phyloP scores from a whole-genome alignment of 2,888 invertebrate genomes.

The Cancer borealis region DNA sequence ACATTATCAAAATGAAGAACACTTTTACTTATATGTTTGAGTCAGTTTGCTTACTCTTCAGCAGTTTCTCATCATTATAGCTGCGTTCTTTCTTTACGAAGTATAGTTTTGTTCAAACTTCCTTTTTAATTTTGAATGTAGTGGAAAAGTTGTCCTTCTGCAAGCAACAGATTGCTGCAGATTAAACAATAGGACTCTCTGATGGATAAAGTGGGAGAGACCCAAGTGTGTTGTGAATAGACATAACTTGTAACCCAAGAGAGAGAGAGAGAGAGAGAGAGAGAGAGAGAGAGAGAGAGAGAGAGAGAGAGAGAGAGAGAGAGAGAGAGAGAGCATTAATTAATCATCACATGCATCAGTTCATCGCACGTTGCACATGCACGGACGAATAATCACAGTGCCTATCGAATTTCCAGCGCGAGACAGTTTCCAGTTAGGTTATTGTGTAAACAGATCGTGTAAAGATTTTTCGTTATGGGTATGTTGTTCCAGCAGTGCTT shows the following conservation, averaged over 20 bases:
- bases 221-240: not conserved
- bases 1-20: not conserved
- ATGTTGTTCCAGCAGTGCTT: not conserved
- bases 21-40: not conserved
- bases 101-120: too few species aligned
- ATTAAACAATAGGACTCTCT: not conserved
- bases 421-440: not conserved
- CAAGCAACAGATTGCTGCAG: not conserved
- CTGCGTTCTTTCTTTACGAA: not conserved
- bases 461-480: not conserved
- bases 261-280: too few species aligned
- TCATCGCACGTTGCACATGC: constrained; percentile 22
- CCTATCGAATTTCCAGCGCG: not conserved
- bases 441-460: too few species aligned
- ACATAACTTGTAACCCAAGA: not conserved
- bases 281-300: not conserved
- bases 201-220: not conserved
- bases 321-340: not conserved
- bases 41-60: not conserved
- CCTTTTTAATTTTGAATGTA: too few species aligned
- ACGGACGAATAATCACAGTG: not conserved
- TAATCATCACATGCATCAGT: not conserved
- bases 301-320: not conserved
- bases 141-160: not conserved
- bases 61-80: not conserved